A percentile compares a stretch with the other conserved stretches of the same genome.
Conservation (phyloP, 2,888 invertebrate species). For the Hetaerina titia region DNA sequence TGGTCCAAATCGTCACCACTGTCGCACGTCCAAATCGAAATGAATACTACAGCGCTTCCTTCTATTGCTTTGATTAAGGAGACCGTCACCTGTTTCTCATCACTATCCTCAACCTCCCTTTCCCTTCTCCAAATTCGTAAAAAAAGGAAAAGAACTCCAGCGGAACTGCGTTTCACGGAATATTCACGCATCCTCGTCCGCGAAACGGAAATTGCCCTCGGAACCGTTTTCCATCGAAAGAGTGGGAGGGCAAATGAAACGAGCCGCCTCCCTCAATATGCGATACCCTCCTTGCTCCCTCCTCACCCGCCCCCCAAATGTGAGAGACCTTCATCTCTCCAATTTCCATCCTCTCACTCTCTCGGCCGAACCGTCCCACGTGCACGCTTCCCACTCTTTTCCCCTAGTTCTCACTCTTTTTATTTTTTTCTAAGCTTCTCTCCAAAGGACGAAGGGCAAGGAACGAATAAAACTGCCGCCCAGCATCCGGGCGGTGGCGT, state of each 20-base stretch:
- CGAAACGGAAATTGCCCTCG: neutral
- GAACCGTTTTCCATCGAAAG: neutral
- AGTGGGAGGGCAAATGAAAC: neutral
- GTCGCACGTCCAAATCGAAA: too few relatives aligned
- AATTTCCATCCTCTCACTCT: neutral
- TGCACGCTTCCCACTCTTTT: too few relatives aligned
- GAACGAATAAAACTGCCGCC: neutral
- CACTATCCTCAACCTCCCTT: neutral
- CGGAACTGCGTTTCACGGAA: conserved; percentile 14
- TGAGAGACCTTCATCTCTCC: neutral
- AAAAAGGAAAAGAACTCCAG: neutral
- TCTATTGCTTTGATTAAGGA: neutral
- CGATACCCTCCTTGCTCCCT: neutral
- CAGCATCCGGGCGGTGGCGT: too few relatives aligned
- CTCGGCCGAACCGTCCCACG: too few relatives aligned
- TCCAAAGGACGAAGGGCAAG: neutral
- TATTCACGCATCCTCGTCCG: neutral
- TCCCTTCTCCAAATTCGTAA: neutral
- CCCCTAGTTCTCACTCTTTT: too few relatives aligned
- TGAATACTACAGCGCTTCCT: neutral
- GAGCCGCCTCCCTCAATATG: too few relatives aligned
- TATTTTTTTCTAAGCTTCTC: neutral
- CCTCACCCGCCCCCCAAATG: neutral
- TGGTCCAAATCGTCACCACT: too few relatives aligned
- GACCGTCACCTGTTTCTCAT: neutral